Base-by-base conservation (phyloP, 2,113 vertebrate genomes). In the Atrichornis clamosus region DNA sequence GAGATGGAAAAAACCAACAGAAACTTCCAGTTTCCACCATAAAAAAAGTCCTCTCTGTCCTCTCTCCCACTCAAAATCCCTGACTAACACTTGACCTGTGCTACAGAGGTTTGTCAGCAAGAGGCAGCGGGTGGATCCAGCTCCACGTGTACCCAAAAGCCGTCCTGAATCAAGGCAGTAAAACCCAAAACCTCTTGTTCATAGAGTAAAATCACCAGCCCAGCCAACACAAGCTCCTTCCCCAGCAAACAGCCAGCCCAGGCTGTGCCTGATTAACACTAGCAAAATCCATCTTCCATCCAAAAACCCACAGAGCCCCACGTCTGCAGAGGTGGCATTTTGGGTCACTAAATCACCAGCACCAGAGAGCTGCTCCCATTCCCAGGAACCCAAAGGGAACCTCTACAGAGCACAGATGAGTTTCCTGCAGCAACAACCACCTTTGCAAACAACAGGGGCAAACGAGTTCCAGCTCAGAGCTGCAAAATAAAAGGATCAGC, bases 101-200 rank as follows among this genome's bases (percentile, higher is more conserved):
- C 84, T 82, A 32, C 64, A 39, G 68, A 70, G 58, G 26, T 85
- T 42, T 72, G 64, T 70, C 90, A 91, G 87, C 87, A 76, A 75
- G 59, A 83, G 42, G 84, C 10, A 3, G 52, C 0, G 3, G 37
- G 90, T 42, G 70, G 21, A 50, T 44, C 21, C 41, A 86, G 47
- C 64, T 80, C 68, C 7, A 2, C 22, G 13, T 0, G 4, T 42
- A 65, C 83, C 79, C 94, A 92, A 83, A 52, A 70, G 50, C 20
- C 44, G 39, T 4, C 67, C 85, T 80, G 82, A 97, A 90, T 86
- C 90, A 94, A 0, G 14, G 28, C 78, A 79, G 76, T 65, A 96
- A 96, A 95, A 86, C 91, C 86, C 95, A 68, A 87, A 59, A 90
- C 47, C 92, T 95, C 89, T 90, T 83, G 72, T 47, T 65, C 30